A percentile compares a stretch with the other conserved stretches of the same genome.
Evolutionary conservation across 2,888 invertebrate genomes (phyloP).

Genomic region (Melinaea marsaeus): DNA sequence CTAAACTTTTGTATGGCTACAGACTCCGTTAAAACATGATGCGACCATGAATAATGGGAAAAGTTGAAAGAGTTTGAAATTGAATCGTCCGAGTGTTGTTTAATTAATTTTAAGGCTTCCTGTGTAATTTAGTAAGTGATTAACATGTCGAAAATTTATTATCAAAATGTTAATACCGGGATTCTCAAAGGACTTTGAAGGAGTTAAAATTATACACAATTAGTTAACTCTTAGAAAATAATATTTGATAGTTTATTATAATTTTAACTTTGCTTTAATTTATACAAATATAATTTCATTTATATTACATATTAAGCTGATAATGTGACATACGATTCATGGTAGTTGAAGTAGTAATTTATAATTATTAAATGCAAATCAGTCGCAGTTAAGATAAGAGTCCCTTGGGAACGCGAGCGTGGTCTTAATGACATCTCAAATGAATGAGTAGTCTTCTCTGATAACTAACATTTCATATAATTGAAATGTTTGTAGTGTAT

Average conservation of each 20-base stretch:
- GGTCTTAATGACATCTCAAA: slow-evolving; percentile 37
- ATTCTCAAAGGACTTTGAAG: too few species aligned
- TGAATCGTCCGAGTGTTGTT: slow-evolving; percentile 57
- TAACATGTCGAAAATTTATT: slow-evolving; percentile 7
- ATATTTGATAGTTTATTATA: too few species aligned
- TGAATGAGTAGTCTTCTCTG: slow-evolving; percentile 13
- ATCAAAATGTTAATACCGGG: neutral
- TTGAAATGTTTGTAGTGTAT: too few species aligned
- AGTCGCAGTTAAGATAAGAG: slow-evolving; percentile 38
- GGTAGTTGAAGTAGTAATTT: slow-evolving; percentile 50
- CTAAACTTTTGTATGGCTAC: slow-evolving; percentile 46
- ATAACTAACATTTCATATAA: too few species aligned
- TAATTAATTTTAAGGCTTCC: slow-evolving; percentile 55
- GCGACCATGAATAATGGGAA: slow-evolving; percentile 57
- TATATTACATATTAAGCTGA: neutral
- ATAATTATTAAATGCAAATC: slow-evolving; percentile 65
- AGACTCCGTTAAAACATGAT: slow-evolving; percentile 54
- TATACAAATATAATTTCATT: neutral
- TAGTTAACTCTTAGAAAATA: neutral
- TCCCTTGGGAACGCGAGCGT: slow-evolving; percentile 36
- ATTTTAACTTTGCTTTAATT: too few species aligned
- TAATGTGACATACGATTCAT: slow-evolving; percentile 15
- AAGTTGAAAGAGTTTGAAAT: slow-evolving; percentile 69
- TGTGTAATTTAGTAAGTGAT: neutral
- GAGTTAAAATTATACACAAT: too few species aligned